Base-by-base conservation (phyloP, 1,140 invertebrate genomes). In the Hermatobates lingyangjiaoensis region DNA sequence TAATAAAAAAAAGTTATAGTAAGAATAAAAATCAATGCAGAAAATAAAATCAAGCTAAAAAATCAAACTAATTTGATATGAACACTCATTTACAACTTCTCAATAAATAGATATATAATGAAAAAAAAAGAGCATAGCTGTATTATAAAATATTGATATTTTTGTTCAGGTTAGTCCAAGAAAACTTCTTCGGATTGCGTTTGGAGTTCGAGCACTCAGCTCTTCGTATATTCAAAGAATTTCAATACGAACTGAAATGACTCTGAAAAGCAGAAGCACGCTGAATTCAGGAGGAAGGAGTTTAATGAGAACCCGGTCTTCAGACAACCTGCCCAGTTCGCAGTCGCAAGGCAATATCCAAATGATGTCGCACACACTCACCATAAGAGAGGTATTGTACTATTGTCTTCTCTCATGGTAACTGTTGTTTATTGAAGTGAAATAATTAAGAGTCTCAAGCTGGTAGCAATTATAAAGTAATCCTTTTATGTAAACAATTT, bases 281-380 rank as follows among this genome's bases (percentile, higher is more conserved):
- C 76, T 81, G 59, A 69, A 80, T 54, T 56, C 53, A 45, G 23
- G 62, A 60, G 40, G 76, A 75, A 51, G 79, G 59, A 74, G 77
- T 54, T 67, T 88, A 58, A 74, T 77, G 38, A 71, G 82, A 59
- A 86, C 85, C 45, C 72, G 83, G 58, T 90, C 86, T 23, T 81
- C 79, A 42, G 87, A 91, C 67, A 89, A 88, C 71, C 68, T 91
- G 57, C 85, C 86, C 50, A 87, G 83, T 60, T 87, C 84, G 69
- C 85, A 90, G 64, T 87, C 84, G 45, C 87, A 91, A 72, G 79
- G 83, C 66, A 87, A 88, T 69, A 88, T 91, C 55, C 85, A 89
- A 68, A 89, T 88, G 85, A 83, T 87, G 74, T 90, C 86, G 18
- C 84, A 88, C 62, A 91, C 87, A 38, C 74, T 91, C 53, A 88